Evolutionary conservation across 2,888 invertebrate species (phyloP), one percentile per base, ranked within the genome.

Genomic region (Chrysolina oricalcia): DNA sequence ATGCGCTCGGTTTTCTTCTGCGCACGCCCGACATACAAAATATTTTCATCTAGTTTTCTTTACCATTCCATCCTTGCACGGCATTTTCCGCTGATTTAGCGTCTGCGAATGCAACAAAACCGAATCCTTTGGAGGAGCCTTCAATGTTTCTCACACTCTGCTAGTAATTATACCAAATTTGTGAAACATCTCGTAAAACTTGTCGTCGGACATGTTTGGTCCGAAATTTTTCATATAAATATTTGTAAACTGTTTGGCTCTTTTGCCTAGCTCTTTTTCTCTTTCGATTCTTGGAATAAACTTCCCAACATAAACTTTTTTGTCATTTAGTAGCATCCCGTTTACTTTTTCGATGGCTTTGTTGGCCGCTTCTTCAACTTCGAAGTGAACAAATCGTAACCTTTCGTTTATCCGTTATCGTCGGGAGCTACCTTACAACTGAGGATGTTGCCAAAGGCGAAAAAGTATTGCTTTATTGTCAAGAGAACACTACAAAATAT

Each of bases 381-480:
- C 98, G 90, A 98, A 99, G 90, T 99, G 99, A 40, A 99, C 98
- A 90, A 99, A 99, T 40, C 70, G 89, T 98, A 99, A 63, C 98
- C 98, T 89, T 98, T 98, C 17, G 98, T 98, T 81, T 93, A 93
- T 66, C 97, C 96, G 85, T 95, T 94, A 87, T 98, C 98, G 90
- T 98, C 98, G 88, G 96, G 95, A 82, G 98, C 98, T 68, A 96
- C 98, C 92, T 99, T 99, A 90, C 99, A 99, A 87, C 98, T 98
- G 82, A 99, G 91, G 87, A 99, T 99, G 89, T 97, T 98, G 72
- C 99, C 99, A 90, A 99, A 99, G 69, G 98, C 98, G 72, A 98
- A 97, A 89, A 99, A 99, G 69, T 93, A 99, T 96, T 71, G 98
- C 97, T 90, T 99, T 99, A 90, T 99, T 99, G 90, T 99, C 99